phyloP scores from a whole-genome alignment of 30 jellyfish, hydroid and myxozoan genomes.

The Clytia hemisphaerica region DNA sequence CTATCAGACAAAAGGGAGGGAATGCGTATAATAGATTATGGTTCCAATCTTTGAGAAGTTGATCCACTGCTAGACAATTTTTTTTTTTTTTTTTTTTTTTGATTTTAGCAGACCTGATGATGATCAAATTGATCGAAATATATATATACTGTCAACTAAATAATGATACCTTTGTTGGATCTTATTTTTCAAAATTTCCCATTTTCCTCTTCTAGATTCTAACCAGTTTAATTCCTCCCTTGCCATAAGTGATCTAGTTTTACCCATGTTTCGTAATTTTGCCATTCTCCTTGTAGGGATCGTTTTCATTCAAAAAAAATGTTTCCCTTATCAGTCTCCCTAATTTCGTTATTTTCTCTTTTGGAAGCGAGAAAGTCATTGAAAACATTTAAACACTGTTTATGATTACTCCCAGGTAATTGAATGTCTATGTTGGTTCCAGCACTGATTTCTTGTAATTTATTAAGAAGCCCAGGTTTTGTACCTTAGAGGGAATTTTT shows the following conservation, averaged over 20 bases:
- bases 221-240: slow-evolving; percentile 3
- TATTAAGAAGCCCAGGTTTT: not conserved
- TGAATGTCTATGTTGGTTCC: slow-evolving; percentile 8
- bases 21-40: slow-evolving; percentile 7
- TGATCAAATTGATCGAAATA: too few relatives aligned
- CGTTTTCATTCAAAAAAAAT: not conserved
- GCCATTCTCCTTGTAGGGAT: slow-evolving; percentile 2
- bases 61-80: not conserved
- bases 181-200: not conserved
- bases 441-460: too few relatives aligned
- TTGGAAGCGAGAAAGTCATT: slow-evolving; percentile 5
- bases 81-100: not conserved
- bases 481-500: too few relatives aligned
- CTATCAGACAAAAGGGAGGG: slow-evolving; percentile 15
- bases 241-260: not conserved
- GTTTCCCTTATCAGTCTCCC: not conserved
- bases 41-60: slow-evolving; percentile 1
- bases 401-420: too few relatives aligned
- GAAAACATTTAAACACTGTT: too few relatives aligned
- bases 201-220: not conserved
- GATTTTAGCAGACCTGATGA: not conserved
- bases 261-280: too few relatives aligned
- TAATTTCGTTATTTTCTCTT: not conserved
- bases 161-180: slow-evolving; percentile 1
- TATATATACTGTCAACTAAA: not conserved